A percentile compares a stretch with the other conserved stretches of the same genome.
These are phyloP conservation scores for Dryobates pubescens DNA, from an alignment of 2,797 vertebrate species.

Conservation along the genomic window DNA sequence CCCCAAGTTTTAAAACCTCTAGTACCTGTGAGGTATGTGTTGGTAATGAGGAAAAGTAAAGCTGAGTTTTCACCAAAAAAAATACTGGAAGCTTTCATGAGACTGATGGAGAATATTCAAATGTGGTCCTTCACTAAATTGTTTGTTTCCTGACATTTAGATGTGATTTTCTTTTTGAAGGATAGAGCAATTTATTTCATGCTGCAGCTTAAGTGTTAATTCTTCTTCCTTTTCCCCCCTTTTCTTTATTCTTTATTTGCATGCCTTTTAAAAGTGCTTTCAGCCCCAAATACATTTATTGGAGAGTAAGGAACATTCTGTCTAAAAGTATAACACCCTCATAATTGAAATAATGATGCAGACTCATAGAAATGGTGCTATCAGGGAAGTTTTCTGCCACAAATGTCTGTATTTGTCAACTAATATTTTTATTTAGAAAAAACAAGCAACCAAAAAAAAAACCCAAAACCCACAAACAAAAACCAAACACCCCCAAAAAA, in stretches of 20 bases:
- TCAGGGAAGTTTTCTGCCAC: neutral
- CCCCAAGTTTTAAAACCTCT: neutral
- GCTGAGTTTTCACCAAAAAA: neutral
- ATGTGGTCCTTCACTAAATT: neutral
- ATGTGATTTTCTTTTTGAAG: neutral
- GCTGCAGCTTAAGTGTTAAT: neutral
- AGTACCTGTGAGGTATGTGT: neutral
- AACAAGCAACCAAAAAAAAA: neutral
- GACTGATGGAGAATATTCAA: neutral
- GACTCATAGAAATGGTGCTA: neutral
- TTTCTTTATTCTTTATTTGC: neutral
- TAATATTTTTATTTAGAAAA: neutral
- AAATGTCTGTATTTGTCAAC: neutral
- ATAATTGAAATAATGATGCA: neutral
- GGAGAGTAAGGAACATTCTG: neutral
- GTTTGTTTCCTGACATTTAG: constrained; percentile 7
- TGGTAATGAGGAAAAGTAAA: neutral
- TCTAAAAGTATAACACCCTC: neutral
- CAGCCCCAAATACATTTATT: neutral
- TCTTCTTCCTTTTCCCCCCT: neutral
- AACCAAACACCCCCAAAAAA: no score
- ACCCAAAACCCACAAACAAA: no score
- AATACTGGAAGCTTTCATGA: neutral
- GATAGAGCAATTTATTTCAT: neutral
- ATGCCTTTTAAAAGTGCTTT: neutral